Percentiles rank a stretch among this genome's conserved stretches.
Evolutionary conservation across 2,797 vertebrate genomes (phyloP).

Genomic region (Phaenicophaeus curvirostris): DNA sequence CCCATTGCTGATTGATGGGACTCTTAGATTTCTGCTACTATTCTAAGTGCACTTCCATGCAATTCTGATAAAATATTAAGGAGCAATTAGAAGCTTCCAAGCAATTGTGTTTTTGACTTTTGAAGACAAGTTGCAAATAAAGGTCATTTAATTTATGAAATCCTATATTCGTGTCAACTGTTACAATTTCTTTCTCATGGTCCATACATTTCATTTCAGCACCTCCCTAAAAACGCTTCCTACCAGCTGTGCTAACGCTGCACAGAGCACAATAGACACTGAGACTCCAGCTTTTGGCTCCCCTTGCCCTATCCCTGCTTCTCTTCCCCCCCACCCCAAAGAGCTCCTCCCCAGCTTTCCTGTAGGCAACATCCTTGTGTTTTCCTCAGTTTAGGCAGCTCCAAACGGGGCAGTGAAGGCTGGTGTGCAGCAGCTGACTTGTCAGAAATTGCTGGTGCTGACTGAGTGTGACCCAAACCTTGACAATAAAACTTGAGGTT

Average conservation of each 20-base stretch:
- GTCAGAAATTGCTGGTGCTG: background rate
- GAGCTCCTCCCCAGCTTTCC: too few relatives aligned
- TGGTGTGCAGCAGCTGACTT: fast-evolving
- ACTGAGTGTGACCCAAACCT: too few relatives aligned
- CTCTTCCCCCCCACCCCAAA: too few relatives aligned
- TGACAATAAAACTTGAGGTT: background rate
- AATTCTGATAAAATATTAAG: slow-evolving; percentile 66
- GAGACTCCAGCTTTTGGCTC: background rate
- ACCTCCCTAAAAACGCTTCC: background rate
- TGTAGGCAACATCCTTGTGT: background rate
- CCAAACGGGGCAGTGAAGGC: background rate
- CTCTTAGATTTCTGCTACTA: slow-evolving; percentile 32
- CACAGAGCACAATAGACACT: background rate
- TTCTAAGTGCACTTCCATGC: slow-evolving; percentile 78
- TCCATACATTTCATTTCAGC: fast-evolving
- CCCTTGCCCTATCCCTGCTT: background rate
- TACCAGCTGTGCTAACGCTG: background rate
- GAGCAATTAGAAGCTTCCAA: slow-evolving; percentile 45
- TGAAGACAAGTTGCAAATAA: slow-evolving; percentile 74
- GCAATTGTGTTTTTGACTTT: slow-evolving; percentile 72
- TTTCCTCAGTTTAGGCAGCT: background rate
- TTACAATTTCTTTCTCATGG: background rate
- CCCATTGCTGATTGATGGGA: slow-evolving; percentile 2
- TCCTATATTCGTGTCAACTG: background rate
- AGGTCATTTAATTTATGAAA: slow-evolving; percentile 74